Conservation (phyloP, 2,797 vertebrate species). For the Pseudocheirus occidentalis region DNA sequence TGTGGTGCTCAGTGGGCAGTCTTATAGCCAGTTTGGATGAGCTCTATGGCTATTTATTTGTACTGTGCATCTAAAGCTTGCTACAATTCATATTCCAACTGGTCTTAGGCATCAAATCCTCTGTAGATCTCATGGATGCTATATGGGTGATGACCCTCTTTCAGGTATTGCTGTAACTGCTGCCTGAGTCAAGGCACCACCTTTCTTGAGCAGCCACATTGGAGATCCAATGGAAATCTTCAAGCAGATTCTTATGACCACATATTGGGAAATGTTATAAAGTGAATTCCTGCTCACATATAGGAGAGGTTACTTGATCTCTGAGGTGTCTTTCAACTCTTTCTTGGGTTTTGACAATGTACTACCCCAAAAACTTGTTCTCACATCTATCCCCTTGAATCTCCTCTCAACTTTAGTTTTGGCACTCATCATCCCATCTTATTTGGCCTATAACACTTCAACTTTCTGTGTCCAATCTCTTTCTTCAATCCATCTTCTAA, state of each 20-base stretch:
- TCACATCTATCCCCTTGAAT: not conserved
- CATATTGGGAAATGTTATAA: not conserved
- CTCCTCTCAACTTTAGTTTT: not conserved
- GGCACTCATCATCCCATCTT: not conserved
- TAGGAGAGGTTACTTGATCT: not conserved
- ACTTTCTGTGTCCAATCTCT: not conserved
- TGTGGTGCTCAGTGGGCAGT: slow-evolving; percentile 97
- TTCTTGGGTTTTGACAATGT: not conserved
- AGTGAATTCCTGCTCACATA: not conserved
- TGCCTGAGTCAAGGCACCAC: not conserved
- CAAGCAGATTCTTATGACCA: not conserved
- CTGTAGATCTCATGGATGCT: slow-evolving; percentile 99
- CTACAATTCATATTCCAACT: slow-evolving; percentile 99
- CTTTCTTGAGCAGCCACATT: not conserved
- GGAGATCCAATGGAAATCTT: not conserved
- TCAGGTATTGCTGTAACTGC: not conserved
- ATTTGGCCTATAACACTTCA: not conserved
- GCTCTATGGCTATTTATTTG: slow-evolving; percentile 99
- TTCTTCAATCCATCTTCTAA: not conserved
- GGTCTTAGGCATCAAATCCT: slow-evolving; percentile 98
- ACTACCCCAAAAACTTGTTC: not conserved
- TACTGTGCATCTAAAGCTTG: slow-evolving; percentile 98
- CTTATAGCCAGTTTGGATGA: slow-evolving; percentile 97
- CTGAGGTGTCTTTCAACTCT: not conserved
- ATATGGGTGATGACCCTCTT: slow-evolving; percentile 81